Conservation (phyloP, 2,113 vertebrate genomes). For the Rhea americana region DNA sequence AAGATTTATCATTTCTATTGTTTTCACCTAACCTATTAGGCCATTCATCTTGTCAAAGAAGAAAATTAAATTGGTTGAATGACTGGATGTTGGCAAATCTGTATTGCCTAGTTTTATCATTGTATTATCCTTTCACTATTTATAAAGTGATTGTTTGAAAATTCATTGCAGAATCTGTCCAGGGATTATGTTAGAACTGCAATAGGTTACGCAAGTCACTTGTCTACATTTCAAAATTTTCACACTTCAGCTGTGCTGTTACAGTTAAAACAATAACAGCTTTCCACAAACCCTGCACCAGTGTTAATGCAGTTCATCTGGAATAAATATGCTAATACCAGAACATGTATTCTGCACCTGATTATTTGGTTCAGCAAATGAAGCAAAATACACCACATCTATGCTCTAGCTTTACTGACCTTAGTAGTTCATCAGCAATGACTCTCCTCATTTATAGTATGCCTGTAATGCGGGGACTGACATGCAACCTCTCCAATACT, state of each 20-base stretch:
- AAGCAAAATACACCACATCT: conserved; percentile 15
- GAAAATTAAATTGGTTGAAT: not conserved
- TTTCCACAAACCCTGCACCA: not conserved
- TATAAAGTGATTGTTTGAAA: conserved; percentile 22
- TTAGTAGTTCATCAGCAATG: not conserved
- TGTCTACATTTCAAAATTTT: conserved; percentile 44
- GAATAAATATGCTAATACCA: conserved; percentile 54
- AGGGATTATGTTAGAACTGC: not conserved
- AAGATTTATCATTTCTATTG: not conserved
- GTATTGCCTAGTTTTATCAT: not conserved
- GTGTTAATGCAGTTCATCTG: conserved; percentile 30
- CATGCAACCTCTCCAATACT: not conserved
- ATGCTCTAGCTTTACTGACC: conserved; percentile 22
- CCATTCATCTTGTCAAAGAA: not conserved
- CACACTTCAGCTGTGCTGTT: conserved; percentile 46
- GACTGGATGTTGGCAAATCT: conserved; percentile 8
- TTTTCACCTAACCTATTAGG: conserved; percentile 3
- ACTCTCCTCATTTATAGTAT: not conserved
- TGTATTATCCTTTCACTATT: not conserved
- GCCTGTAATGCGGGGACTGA: not conserved
- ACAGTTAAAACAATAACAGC: conserved; percentile 2
- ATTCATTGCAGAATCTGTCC: not conserved
- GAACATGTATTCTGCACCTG: conserved; percentile 23
- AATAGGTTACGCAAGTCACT: conserved; percentile 28
- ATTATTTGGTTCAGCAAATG: conserved; percentile 43